Base-by-base conservation (phyloP, 2,888 invertebrate species). In the Scaptomyza parva region DNA sequence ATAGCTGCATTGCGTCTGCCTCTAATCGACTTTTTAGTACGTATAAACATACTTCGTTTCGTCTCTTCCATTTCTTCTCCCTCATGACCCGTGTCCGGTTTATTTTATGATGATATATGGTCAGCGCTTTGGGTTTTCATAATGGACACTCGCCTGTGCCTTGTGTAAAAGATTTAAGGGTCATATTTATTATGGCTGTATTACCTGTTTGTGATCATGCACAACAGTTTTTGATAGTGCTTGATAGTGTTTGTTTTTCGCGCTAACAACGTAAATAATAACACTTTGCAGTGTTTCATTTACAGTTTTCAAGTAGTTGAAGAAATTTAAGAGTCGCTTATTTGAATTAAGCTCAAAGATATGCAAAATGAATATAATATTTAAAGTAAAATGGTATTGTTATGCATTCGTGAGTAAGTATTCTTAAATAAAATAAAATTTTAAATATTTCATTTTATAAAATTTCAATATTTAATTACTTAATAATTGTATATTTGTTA, bases 71-170 rank as follows among this genome's bases (percentile, higher is more conserved):
- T 59, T 12, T 20, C 12, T 4, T 43, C n/a, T 48, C 44, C 37
- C 59, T 59, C 57, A 57, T 24, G 55, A 37, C 48, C 75, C 24
- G 53, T 59, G 62, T 60, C 65, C 65, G 62, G 59, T 71, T 80
- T 70, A 67, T 70, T 69, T 76, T 84, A 82, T 84, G 68, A 82
- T 82, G 82, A 82, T 82, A 84, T 84, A 82, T 78, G 82, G 77
- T 64, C 70, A 52, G 55, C 35, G 33, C 43, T 60, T 57, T 53
- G 62, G 30, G 57, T 44, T 50, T 63, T 57, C 37, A 59, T 61
- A 54, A 62, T 75, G 55, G 66, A 58, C 59, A 59, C 39, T 53
- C 51, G 50, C 40, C 18, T 20, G 37, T 14, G 58, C 41, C 76
- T 57, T 52, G 64, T 65, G 61, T 59, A 65, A 67, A 63, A 69